phyloP scores from a whole-genome alignment of 2,113 vertebrate species.

The Struthidea cinerea region DNA sequence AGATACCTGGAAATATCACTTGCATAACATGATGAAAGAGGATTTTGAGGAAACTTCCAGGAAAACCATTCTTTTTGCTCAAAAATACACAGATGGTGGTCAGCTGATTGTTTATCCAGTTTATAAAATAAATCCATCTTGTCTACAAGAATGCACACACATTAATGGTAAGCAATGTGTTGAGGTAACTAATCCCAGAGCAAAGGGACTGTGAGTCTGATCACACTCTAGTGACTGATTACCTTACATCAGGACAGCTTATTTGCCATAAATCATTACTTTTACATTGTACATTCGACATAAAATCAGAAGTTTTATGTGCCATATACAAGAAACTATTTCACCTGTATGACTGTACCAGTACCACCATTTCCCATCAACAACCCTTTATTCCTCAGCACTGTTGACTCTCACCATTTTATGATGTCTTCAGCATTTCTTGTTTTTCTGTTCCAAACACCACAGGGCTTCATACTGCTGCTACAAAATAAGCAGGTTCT shows the following conservation, averaged over 20 bases:
- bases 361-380: background rate
- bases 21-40: background rate
- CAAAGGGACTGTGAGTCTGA: background rate
- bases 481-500: background rate
- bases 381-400: background rate
- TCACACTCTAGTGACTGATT: background rate
- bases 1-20: background rate
- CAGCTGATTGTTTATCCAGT: background rate
- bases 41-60: background rate
- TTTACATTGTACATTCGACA: background rate
- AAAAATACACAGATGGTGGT: background rate
- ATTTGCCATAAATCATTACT: background rate
- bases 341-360: background rate
- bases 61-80: background rate
- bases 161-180: background rate
- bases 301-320: background rate
- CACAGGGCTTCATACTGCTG: background rate
- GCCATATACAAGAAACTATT: background rate
- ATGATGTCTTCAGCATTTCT: background rate
- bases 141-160: background rate
- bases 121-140: background rate
- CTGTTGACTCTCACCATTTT: background rate
- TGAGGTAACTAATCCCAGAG: background rate
- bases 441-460: background rate
- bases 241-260: background rate